Evolutionary conservation across 2,797 vertebrate species (phyloP), one percentile per base, ranked within the genome.

Genomic region (Malurus leucopterus): DNA sequence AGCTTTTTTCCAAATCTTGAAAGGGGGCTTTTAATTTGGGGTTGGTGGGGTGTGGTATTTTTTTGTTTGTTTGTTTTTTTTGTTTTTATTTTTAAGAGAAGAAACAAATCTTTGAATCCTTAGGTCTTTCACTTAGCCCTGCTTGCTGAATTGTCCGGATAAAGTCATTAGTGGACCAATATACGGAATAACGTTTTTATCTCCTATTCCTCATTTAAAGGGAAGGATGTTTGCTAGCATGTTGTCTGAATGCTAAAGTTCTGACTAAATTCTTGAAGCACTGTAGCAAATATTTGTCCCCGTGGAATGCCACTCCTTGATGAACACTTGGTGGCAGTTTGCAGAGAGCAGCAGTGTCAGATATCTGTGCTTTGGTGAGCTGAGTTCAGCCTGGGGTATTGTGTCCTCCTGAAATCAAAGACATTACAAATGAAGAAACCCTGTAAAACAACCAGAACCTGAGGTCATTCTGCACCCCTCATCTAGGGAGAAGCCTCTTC

Each of bases 291-390:
- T 47, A 47, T 19, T n/a, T 41, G 5, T 17, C 13, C 13, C 5
- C 30, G 20, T 14, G 17, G 49, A 41, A 78, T 76, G 26, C 2
- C 16, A 38, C 6, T 3, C 1, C 40, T 76, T 58, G 24, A 10
- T 30, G 40, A 82, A 50, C 27, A 20, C 17, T 38, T 0, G 0
- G 30, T 11, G 36, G 13, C 21, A 47, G 32, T 54, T 58, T 76
- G 23, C 32, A 43, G 63, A 0, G 1, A 74, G 59, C 40, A 68
- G 54, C 8, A 2, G 22, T 4, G 32, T 43, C 2, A 2, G 36
- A 54, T 41, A 27, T 49, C 51, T 29, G 26, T 21, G 8, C 22
- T 63, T 34, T 24, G n/a, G 26, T 6, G 21, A 72, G 13, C 38
- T 43, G 17, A 20, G 30, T 2, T 54, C 29, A 83, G 23, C 1